Evolutionary conservation across 2,113 vertebrate genomes (phyloP), one percentile per base, ranked within the genome.

Genomic region (Triplophysa siluroides): DNA sequence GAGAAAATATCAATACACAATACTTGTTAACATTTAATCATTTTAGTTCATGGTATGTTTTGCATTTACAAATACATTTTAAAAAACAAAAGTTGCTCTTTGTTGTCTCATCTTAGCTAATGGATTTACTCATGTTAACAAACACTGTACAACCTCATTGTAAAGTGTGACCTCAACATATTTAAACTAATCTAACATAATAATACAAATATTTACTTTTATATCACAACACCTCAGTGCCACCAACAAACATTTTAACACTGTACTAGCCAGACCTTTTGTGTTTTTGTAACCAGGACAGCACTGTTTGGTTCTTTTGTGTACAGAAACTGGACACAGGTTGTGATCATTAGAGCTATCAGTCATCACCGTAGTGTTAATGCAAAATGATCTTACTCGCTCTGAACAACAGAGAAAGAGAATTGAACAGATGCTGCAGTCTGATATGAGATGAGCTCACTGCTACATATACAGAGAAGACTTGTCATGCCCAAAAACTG

Each of bases 391-490:
- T 21, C 54, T 84, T 77, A 77, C 50, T n/a, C 50, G 29, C 63
- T 61, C 24, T 45, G 23, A 65, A 76, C 45, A 83, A 73, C 71
- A 50, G 16, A n/a, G 56, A 60, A 29, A 29, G 8, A 79, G 78
- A 81, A 61, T 76, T 64, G 41, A 75, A 12, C 80, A 86, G 75
- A 78, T 85, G 82, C 66, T 54, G 26, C 41, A 69, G 45, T 52
- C 74, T 29, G 67, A 50, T 67, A 43, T 14, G 60, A 45, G 65
- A 85, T 85, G 80, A 85, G 73, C 82, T 87, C 83, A 85, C 82
- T 76, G 62, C 29, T 75, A 63, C 68, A 29, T 45, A 63, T 75
- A 62, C 60, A 77, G 18, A 23, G 54, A 68, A 45, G 81, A 67
- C 62, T 79, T 81, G 76, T 62, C 77, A 83, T 70, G 83, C 64